Percentiles rank a stretch among this genome's conserved stretches.
phyloP scores from a whole-genome alignment of 2,113 vertebrate genomes.

The Triplophysa rosa region DNA sequence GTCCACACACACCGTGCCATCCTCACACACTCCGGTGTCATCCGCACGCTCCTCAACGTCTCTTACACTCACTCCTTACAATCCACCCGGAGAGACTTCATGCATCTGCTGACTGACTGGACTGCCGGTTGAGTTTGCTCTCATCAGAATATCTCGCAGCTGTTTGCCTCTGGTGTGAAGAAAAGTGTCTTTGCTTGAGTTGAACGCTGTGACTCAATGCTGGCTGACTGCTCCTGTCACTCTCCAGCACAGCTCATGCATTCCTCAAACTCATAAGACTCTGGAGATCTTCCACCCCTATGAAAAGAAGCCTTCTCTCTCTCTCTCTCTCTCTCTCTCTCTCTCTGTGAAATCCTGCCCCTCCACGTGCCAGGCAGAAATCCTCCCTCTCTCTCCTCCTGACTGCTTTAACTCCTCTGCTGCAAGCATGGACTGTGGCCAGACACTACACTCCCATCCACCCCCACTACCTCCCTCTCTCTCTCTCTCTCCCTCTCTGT shows the following conservation, averaged over 20 bases:
- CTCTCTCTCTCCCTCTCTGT: slow-evolving; percentile 7
- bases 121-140: slow-evolving; percentile 5
- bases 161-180: background rate
- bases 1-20: slow-evolving; percentile 58
- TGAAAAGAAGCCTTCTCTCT: slow-evolving; percentile 73
- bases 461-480: slow-evolving; percentile 11
- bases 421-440: slow-evolving; percentile 53
- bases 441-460: slow-evolving; percentile 32
- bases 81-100: slow-evolving; percentile 32
- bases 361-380: slow-evolving; percentile 57
- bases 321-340: slow-evolving; percentile 33
- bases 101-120: slow-evolving; percentile 8
- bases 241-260: slow-evolving; percentile 46
- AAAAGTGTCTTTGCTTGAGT: slow-evolving; percentile 11
- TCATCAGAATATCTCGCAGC: slow-evolving; percentile 17
- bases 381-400: slow-evolving; percentile 51
- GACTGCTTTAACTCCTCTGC: slow-evolving; percentile 55
- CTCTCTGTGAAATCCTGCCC: slow-evolving; percentile 46
- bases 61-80: slow-evolving; percentile 1
- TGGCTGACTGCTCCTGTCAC: slow-evolving; percentile 48
- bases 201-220: slow-evolving; percentile 51
- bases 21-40: slow-evolving; percentile 26
- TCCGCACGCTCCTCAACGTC: background rate
- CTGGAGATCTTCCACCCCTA: slow-evolving; percentile 76
- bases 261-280: slow-evolving; percentile 51